phyloP scores from a whole-genome alignment of 2,113 vertebrate genomes.

The Cheirogaleus medius region DNA sequence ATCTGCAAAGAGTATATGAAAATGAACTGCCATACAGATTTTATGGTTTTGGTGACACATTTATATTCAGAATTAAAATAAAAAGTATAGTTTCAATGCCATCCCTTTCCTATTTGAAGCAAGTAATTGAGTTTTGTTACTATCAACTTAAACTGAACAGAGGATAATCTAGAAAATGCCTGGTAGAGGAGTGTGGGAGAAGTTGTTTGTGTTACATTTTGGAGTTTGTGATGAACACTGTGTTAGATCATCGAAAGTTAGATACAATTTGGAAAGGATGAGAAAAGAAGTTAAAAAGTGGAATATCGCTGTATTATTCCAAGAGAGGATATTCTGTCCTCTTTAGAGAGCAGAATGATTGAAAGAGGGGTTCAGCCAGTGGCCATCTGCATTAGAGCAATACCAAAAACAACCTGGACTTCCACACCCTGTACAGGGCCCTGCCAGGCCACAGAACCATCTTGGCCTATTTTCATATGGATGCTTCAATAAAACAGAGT shows the following conservation, averaged over 20 bases:
- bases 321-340: constrained; percentile 45
- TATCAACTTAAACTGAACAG: not conserved
- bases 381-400: constrained; percentile 24
- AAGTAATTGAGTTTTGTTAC: not conserved
- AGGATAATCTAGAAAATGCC: not conserved
- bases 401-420: not conserved
- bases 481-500: not conserved
- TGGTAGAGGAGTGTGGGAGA: not conserved
- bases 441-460: constrained; percentile 45
- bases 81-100: not conserved
- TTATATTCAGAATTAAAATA: constrained; percentile 42
- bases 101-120: not conserved
- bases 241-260: not conserved
- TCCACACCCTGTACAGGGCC: not conserved
- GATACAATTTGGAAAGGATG: constrained; percentile 20
- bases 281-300: constrained; percentile 39
- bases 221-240: not conserved
- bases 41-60: constrained; percentile 30
- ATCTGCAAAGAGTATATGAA: constrained; percentile 13
- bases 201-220: not conserved
- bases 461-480: not conserved
- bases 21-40: not conserved
- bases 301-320: not conserved
- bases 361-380: constrained; percentile 44
- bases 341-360: constrained; percentile 28